Percentiles rank a stretch among this genome's conserved stretches.
These are phyloP conservation scores for Catostomus latipinnis DNA, from an alignment of 2,797 vertebrate species.

Conservation along the genomic window DNA sequence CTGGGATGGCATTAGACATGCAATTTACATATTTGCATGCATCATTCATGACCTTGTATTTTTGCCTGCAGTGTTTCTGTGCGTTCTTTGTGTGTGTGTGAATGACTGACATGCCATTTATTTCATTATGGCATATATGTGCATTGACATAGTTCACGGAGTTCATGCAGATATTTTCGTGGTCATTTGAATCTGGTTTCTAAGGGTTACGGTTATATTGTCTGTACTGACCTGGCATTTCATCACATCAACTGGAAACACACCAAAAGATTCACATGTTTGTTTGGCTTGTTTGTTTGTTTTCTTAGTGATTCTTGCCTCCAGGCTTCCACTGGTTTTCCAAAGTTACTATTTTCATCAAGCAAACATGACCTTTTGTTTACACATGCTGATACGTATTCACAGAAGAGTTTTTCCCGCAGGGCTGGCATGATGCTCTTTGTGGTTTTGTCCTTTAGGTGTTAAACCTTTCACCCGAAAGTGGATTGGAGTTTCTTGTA, in stretches of 20 bases:
- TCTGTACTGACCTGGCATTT: not conserved
- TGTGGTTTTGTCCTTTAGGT: not conserved
- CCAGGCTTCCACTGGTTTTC: not conserved
- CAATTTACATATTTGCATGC: not conserved
- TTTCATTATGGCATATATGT: not conserved
- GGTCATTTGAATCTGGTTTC: too few relatives aligned
- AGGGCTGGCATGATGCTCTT: not conserved
- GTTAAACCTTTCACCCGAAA: not conserved
- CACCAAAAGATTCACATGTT: not conserved
- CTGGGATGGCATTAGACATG: not conserved
- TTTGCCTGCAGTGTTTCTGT: not conserved
- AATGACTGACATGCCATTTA: not conserved
- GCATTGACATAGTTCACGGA: not conserved
- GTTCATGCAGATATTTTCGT: not conserved
- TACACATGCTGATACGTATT: not conserved
- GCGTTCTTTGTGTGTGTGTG: too few relatives aligned
- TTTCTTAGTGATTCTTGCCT: not conserved
- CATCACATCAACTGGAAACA: not conserved
- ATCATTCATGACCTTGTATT: not conserved
- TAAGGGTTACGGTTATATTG: not conserved
- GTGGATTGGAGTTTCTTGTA: not conserved
- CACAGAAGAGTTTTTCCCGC: not conserved
- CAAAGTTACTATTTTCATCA: not conserved
- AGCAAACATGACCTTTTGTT: not conserved
- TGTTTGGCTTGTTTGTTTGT: not conserved